Base-by-base conservation (phyloP, 2,888 invertebrate species). In the Athalia circularis region DNA sequence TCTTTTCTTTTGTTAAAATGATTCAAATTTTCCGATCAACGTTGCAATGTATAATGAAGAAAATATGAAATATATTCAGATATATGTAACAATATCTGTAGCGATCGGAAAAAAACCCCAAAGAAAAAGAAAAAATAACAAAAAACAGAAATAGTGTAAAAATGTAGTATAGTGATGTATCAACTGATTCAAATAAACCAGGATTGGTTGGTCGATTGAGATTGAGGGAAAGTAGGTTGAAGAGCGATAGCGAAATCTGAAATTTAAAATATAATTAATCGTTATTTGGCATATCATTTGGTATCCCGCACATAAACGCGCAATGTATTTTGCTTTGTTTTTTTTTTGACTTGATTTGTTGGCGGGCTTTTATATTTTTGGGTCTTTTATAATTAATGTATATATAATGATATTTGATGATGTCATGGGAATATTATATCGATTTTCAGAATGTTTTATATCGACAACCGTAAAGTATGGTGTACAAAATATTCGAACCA, bases 321-420 rank as follows among this genome's bases (percentile, higher is more conserved):
- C 61, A 74, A 79, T 68, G 79, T 54, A 83, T 81, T 82, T 79
- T 72, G 77, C 7, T 15, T 77, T 77, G 68, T 47, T 72, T 76
- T 29, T 2, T 29, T 2, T 29, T 29, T 29, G 29, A 29, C 29
- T 82, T 82, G 81, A 82, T 88, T 86, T 89, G 88, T 89, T 90
- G 90, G 90, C 90, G 88, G 90, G 89, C 88, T 90, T 90, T 90
- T 90, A 90, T 90, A 90, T 90, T 90, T 90, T 90, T 90, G 90
- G 90, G 86, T 89, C 87, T 88, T 88, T 85, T 82, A 84, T 85
- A 52, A 61, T 61, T 61, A n/a, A n/a, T n/a, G n/a, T n/a, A 61
- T n/a, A 6, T 2, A 61, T 61, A 7, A 61, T 61, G 61, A 29
- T 65, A n/a, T 4, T 68, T 64, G 29, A 68, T 48, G 68, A 68